A percentile compares a stretch with the other conserved stretches of the same genome.
Conservation (phyloP, 1,140 invertebrate species). For the Trichonephila inaurata region DNA sequence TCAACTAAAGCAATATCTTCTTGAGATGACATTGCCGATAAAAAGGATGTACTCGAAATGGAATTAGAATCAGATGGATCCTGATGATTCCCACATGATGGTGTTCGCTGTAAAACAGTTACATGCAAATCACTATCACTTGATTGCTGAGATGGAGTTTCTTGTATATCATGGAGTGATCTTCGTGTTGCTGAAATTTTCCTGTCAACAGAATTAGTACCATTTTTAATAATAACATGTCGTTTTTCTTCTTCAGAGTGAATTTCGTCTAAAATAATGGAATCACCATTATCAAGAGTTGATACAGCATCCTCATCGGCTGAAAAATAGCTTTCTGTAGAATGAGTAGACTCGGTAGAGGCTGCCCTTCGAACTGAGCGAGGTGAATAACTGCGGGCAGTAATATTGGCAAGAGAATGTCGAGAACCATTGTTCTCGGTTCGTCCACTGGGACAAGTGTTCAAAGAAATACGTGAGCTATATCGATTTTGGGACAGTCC, state of each 20-base stretch:
- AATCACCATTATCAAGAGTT: conserved; percentile 44
- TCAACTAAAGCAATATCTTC: conserved; percentile 96
- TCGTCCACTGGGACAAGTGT: conserved; percentile 56
- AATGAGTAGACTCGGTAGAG: conserved; percentile 88
- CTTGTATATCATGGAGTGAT: conserved; percentile 77
- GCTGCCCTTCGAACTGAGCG: conserved; percentile 84
- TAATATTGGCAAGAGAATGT: conserved; percentile 74
- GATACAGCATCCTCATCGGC: conserved; percentile 88
- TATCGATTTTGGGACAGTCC: conserved; percentile 71
- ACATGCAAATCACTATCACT: conserved; percentile 76
- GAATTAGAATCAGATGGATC: conserved; percentile 78
- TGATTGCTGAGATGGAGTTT: conserved; percentile 76
- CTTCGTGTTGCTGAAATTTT: conserved; percentile 67
- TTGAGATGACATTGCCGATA: conserved; percentile 95
- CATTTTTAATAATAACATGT: conserved; percentile 65
- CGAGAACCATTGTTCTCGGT: conserved; percentile 68
- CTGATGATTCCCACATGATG: conserved; percentile 74
- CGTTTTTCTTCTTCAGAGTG: conserved; percentile 55
- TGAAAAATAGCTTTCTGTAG: conserved; percentile 94
- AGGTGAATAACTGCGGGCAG: conserved; percentile 73
- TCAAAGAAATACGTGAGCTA: conserved; percentile 74
- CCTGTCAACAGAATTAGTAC: conserved; percentile 71
- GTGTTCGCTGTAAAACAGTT: conserved; percentile 70
- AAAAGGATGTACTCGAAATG: conserved; percentile 86
- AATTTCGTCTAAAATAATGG: conserved; percentile 40